These are phyloP conservation scores for Urocolius indicus DNA, from an alignment of 2,113 vertebrate genomes.

Conservation along the genomic window DNA sequence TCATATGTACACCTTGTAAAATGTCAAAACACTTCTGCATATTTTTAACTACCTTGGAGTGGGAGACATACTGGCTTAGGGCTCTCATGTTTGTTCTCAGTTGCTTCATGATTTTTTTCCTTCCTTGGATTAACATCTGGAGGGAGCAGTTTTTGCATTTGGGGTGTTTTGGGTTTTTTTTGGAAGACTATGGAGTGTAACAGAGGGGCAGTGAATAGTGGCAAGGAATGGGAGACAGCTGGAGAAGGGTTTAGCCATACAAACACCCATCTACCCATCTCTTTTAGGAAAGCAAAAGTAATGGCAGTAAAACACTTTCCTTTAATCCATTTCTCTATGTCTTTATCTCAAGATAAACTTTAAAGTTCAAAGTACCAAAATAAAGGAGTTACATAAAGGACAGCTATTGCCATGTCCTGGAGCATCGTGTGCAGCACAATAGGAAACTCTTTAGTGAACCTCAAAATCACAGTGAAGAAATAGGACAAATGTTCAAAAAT, in stretches of 20 bases:
- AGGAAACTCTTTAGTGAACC: not conserved
- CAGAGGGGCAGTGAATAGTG: not conserved
- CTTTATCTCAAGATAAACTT: conserved; percentile 34
- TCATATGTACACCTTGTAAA: accelerated
- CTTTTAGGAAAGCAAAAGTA: not conserved
- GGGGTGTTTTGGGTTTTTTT: not conserved
- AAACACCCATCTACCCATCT: not conserved
- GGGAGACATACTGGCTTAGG: not conserved
- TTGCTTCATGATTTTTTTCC: not conserved
- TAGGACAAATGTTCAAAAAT: conserved; percentile 49
- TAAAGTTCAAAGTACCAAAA: not conserved
- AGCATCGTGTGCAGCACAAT: not conserved
- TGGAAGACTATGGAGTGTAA: not conserved
- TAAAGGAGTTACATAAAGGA: not conserved
- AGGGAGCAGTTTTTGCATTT: not conserved
- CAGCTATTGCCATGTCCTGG: not conserved
- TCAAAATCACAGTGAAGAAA: conserved; percentile 24
- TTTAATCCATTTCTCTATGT: not conserved
- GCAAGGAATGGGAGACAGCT: not conserved
- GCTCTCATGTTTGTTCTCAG: not conserved
- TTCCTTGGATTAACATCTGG: not conserved
- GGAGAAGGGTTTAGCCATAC: not conserved
- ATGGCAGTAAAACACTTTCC: not conserved
- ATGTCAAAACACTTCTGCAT: not conserved
- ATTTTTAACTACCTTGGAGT: not conserved